Conservation (phyloP, 2,888 invertebrate genomes). For the Listrodromus nycthemerus region DNA sequence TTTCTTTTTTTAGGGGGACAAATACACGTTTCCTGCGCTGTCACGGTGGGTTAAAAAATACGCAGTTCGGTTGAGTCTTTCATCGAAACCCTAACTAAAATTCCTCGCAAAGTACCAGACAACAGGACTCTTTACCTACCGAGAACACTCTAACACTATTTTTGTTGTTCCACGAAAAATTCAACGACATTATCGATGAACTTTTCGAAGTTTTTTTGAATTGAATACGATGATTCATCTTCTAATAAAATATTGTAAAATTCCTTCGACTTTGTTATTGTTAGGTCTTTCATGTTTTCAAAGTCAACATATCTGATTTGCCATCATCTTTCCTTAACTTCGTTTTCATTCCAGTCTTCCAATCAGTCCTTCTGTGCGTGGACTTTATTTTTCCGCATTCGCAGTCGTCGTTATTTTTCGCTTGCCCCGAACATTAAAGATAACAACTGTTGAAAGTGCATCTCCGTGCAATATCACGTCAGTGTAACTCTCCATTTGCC, state of each 20-base stretch:
- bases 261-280: too few relatives aligned
- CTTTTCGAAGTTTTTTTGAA: not conserved
- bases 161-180: too few relatives aligned
- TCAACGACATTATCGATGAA: not conserved
- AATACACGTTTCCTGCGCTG: too few relatives aligned
- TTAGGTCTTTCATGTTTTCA: not conserved
- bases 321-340: not conserved
- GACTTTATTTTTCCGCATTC: not conserved
- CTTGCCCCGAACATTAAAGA: conserved; percentile 5
- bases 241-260: too few relatives aligned
- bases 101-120: too few relatives aligned
- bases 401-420: not conserved
- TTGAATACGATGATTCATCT: not conserved
- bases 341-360: not conserved
- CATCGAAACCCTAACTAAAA: too few relatives aligned
- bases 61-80: not conserved
- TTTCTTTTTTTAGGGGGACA: not conserved
- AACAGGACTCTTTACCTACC: too few relatives aligned
- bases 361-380: not conserved
- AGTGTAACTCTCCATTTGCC: conserved; percentile 45
- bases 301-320: not conserved
- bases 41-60: not conserved
- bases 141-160: too few relatives aligned
- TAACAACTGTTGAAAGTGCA: conserved; percentile 7
- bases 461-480: conserved; percentile 36